Percentiles rank a stretch among this genome's conserved stretches.
Evolutionary conservation across 1,140 invertebrate genomes (phyloP).

Genomic region (Adelges cooleyi): DNA sequence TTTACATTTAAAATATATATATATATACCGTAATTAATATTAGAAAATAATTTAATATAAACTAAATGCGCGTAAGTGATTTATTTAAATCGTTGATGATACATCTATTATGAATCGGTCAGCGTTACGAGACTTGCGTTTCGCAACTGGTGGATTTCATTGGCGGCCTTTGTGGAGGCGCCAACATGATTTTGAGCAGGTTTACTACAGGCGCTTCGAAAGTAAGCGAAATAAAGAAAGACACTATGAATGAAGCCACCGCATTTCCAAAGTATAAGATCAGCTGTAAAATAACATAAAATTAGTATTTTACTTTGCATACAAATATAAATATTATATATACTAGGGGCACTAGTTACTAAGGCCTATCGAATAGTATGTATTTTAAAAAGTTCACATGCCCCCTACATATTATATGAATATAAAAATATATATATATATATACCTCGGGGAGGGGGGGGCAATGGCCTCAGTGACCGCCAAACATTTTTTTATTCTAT

Average conservation of each 20-base stretch:
- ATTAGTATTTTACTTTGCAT: no score
- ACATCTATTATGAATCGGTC: background rate
- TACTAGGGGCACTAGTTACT: no score
- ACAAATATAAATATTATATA: no score
- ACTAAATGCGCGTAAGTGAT: background rate
- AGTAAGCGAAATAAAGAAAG: conserved; percentile 61
- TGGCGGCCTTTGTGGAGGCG: conserved; percentile 30
- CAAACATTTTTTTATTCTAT: no score
- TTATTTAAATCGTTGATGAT: background rate
- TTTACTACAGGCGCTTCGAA: conserved; percentile 68
- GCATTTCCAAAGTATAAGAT: conserved; percentile 66
- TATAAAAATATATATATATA: no score
- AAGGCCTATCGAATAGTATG: no score
- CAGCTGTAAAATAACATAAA: conserved; percentile 52
- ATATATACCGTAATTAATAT: background rate
- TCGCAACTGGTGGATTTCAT: conserved; percentile 10
- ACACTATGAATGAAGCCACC: conserved; percentile 60
- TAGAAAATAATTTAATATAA: conserved; percentile 25
- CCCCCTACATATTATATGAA: no score
- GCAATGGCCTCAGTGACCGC: no score
- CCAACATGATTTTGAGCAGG: conserved; percentile 54
- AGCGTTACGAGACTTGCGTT: conserved; percentile 20
- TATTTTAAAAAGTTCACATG: no score
- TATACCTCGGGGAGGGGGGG: no score
- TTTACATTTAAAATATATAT: background rate